Evolutionary conservation across 2,113 vertebrate species (phyloP).

Genomic region (Laticauda colubrina): DNA sequence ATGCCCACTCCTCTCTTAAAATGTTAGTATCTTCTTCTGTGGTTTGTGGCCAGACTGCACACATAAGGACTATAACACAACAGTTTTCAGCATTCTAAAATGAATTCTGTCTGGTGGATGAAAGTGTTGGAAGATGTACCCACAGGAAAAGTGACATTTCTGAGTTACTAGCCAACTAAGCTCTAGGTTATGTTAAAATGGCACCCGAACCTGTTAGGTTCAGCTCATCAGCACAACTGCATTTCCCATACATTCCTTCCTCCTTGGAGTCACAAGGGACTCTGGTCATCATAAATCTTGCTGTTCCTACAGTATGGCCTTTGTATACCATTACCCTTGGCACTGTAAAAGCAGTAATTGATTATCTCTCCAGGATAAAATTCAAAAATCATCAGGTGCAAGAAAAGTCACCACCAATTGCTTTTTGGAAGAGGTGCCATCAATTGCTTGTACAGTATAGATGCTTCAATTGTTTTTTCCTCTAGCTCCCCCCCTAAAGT

Average conservation of each 20-base stretch:
- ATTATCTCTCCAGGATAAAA: background rate
- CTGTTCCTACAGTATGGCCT: background rate
- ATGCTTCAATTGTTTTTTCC: background rate
- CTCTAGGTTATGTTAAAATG: background rate
- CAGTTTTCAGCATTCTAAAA: background rate
- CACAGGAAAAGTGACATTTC: background rate
- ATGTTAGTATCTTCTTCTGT: background rate
- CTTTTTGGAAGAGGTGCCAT: background rate
- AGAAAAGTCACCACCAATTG: background rate
- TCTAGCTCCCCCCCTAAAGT: background rate
- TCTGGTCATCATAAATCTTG: background rate
- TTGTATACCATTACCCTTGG: background rate
- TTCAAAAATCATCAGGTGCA: background rate
- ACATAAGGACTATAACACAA: background rate
- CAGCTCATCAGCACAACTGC: background rate
- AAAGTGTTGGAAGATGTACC: background rate
- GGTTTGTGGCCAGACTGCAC: background rate
- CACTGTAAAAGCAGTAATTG: background rate
- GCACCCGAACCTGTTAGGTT: background rate
- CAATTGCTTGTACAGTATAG: background rate
- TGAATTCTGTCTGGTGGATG: background rate
- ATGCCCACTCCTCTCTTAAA: background rate
- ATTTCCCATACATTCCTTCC: background rate
- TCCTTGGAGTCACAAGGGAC: background rate
- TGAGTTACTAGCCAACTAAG: background rate